Conservation (phyloP, 2,113 vertebrate species). For the Camarhynchus parvulus region DNA sequence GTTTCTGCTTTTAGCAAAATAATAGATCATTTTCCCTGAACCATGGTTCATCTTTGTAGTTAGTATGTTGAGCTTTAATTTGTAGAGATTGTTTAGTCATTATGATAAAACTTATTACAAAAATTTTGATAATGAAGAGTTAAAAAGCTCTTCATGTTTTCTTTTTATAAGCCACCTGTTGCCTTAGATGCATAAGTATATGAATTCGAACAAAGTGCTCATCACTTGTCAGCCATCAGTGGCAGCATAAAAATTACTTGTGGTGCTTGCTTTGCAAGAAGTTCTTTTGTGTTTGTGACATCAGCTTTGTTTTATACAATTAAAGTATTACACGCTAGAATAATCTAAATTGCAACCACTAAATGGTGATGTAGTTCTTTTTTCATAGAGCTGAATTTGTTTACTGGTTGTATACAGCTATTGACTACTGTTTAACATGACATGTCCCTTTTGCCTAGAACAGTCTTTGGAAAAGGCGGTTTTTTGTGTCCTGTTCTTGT, state of each 20-base stretch:
- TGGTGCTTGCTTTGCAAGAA: constrained; percentile 85
- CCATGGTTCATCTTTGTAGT: constrained; percentile 19
- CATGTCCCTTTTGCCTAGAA: constrained; percentile 75
- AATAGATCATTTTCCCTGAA: background rate
- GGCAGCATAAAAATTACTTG: constrained; percentile 86
- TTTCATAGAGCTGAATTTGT: constrained; percentile 88
- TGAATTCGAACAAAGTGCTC: constrained; percentile 84
- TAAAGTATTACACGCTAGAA: constrained; percentile 96
- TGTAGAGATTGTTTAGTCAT: constrained; percentile 48
- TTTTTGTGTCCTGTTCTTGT: constrained; percentile 57
- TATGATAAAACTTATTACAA: constrained; percentile 49
- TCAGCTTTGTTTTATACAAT: constrained; percentile 95
- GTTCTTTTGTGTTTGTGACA: constrained; percentile 90
- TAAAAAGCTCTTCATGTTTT: constrained; percentile 73
- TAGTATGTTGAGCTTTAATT: constrained; percentile 35
- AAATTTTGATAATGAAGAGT: constrained; percentile 70
- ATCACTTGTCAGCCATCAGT: constrained; percentile 86
- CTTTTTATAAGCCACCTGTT: constrained; percentile 82
- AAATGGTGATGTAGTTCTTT: constrained; percentile 85
- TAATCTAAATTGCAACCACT: constrained; percentile 91
- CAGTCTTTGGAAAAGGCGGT: constrained; percentile 48
- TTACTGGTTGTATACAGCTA: constrained; percentile 86
- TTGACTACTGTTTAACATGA: constrained; percentile 88
- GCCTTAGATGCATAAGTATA: constrained; percentile 75
- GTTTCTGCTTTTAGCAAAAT: constrained; percentile 2